These are phyloP conservation scores for Drosophila nannoptera DNA, from an alignment of 1,140 invertebrate genomes.

Conservation along the genomic window DNA sequence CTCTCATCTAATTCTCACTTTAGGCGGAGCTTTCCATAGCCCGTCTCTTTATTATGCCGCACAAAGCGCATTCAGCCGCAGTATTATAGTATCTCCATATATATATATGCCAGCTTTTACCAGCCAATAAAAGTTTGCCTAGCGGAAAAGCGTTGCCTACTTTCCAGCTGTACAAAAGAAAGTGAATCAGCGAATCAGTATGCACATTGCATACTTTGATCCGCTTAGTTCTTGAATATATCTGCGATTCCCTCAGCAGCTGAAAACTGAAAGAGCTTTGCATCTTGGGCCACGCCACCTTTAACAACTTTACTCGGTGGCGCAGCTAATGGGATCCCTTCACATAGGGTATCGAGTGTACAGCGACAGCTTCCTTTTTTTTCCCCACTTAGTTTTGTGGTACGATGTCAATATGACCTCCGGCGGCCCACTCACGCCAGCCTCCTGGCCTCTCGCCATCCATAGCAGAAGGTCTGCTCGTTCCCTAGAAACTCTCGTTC, in stretches of 20 bases:
- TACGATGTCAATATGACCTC: slow-evolving; percentile 27
- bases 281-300: neutral
- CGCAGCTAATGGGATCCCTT: neutral
- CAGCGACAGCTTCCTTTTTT: neutral
- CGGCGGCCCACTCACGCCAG: slow-evolving; percentile 17
- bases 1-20: slow-evolving; percentile 32
- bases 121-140: slow-evolving; percentile 11
- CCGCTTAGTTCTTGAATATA: no score
- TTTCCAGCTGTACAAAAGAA: slow-evolving; percentile 45
- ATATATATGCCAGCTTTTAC: slow-evolving; percentile 1
- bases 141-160: slow-evolving; percentile 46
- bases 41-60: slow-evolving; percentile 37
- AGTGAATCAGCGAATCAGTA: neutral
- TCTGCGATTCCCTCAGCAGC: no score
- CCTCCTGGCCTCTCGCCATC: neutral
- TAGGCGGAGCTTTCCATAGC: slow-evolving; percentile 51
- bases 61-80: slow-evolving; percentile 56
- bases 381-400: slow-evolving; percentile 16
- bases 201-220: neutral
- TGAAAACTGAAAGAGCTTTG: no score
- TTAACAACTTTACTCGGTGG: neutral
- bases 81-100: slow-evolving; percentile 32
- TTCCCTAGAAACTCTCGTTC: neutral
- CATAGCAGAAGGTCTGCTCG: neutral
- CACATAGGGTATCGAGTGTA: neutral